Percentiles rank a stretch among this genome's conserved stretches.
Evolutionary conservation across 2,113 vertebrate genomes (phyloP).

Genomic region (Martes martes): DNA sequence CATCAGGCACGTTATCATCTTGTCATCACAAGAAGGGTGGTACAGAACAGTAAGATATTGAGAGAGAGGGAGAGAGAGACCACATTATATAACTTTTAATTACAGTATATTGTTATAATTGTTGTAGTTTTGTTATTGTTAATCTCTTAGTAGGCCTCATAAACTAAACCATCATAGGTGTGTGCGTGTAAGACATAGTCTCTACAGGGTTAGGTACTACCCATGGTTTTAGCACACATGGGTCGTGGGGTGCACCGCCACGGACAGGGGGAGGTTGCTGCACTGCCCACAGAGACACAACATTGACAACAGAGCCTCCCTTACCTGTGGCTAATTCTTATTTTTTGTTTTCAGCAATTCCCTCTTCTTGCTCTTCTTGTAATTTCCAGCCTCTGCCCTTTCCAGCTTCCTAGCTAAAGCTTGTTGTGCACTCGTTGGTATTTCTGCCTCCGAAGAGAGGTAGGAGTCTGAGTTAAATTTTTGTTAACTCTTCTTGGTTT

Average conservation of each 20-base stretch:
- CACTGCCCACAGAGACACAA: constrained; percentile 94
- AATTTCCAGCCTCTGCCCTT: background rate
- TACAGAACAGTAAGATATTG: background rate
- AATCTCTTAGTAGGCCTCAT: background rate
- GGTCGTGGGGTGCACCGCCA: background rate
- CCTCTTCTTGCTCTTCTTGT: background rate
- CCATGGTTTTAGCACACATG: background rate
- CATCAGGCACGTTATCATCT: background rate
- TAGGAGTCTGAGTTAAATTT: constrained; percentile 89
- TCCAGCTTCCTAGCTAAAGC: constrained; percentile 93
- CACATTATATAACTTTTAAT: background rate
- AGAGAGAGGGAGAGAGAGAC: background rate
- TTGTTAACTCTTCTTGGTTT: constrained; percentile 90
- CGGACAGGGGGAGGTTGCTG: constrained; percentile 80
- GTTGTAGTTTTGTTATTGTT: background rate
- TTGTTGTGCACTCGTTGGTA: constrained; percentile 98
- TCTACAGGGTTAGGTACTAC: background rate
- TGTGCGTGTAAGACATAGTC: background rate
- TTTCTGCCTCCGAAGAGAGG: constrained; percentile 93
- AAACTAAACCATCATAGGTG: background rate
- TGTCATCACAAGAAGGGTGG: background rate
- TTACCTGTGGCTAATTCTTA: constrained; percentile 82
- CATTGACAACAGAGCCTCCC: constrained; percentile 91
- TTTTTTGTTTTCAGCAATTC: background rate
- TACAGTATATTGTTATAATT: background rate